Percentiles rank a stretch among this genome's conserved stretches.
These are phyloP conservation scores for Lasioglossum malachurum DNA, from an alignment of 2,888 invertebrate genomes.

Conservation along the genomic window DNA sequence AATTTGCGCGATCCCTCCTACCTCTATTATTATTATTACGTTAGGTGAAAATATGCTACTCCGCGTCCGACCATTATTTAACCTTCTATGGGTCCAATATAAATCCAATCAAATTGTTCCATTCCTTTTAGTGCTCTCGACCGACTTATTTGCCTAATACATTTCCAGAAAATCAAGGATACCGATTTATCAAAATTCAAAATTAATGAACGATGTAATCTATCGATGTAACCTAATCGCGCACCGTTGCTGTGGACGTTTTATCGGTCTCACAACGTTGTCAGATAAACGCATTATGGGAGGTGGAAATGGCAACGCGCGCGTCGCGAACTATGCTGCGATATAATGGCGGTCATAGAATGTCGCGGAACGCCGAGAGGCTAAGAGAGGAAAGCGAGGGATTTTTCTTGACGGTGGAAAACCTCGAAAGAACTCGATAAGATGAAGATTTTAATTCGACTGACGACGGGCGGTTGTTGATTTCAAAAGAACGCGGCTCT, in stretches of 20 bases:
- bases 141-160: background rate
- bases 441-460: conserved; percentile 1
- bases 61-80: background rate
- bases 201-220: background rate
- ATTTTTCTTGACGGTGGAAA: background rate
- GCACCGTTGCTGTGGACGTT: background rate
- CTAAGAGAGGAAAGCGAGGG: background rate
- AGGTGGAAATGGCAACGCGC: background rate
- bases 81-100: background rate
- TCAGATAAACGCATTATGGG: background rate
- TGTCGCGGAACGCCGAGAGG: background rate
- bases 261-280: background rate
- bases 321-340: background rate
- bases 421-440: background rate
- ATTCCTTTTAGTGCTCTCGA: background rate
- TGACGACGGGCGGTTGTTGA: background rate
- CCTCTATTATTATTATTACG: background rate
- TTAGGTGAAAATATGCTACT: background rate
- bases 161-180: background rate
- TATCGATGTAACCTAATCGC: background rate
- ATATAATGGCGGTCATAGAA: background rate
- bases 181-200: too few species aligned
- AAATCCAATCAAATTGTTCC: background rate
- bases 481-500: background rate
- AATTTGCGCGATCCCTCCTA: background rate